These are phyloP conservation scores for Syngnathus floridae DNA, from an alignment of 2,113 vertebrate genomes.

Conservation along the genomic window DNA sequence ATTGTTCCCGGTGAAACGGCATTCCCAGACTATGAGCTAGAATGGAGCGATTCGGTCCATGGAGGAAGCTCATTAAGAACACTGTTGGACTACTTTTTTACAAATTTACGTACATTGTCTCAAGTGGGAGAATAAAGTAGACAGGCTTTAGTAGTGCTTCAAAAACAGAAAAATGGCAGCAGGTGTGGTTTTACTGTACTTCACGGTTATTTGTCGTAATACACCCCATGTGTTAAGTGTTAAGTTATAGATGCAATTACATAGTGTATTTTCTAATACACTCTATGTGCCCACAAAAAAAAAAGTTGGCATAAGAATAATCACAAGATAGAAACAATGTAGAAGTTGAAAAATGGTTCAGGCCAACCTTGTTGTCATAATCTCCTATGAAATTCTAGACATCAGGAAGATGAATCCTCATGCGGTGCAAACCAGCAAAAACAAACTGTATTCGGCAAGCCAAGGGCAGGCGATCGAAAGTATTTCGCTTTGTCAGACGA, in stretches of 20 bases:
- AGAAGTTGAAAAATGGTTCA: neutral
- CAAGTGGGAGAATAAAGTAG: slow-evolving; percentile 18
- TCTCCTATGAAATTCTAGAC: slow-evolving; percentile 23
- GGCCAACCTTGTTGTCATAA: slow-evolving; percentile 36
- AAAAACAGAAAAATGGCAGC: slow-evolving; percentile 34
- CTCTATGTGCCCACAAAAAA: neutral
- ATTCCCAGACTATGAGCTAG: slow-evolving; percentile 63
- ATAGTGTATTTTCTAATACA: no score
- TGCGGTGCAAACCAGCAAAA: slow-evolving; percentile 47
- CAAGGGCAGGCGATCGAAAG: slow-evolving; percentile 51
- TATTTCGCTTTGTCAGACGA: slow-evolving; percentile 39
- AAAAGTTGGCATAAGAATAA: neutral
- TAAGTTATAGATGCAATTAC: neutral
- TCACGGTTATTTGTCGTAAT: slow-evolving; percentile 32
- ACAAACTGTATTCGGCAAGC: slow-evolving; percentile 19
- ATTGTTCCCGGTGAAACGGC: slow-evolving; percentile 41
- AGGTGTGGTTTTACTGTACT: slow-evolving; percentile 15
- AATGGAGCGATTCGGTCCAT: slow-evolving; percentile 35
- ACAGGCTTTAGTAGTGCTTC: slow-evolving; percentile 5
- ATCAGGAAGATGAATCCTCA: slow-evolving; percentile 23
- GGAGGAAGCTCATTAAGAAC: slow-evolving; percentile 43
- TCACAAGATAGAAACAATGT: neutral
- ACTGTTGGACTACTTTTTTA: slow-evolving; percentile 32
- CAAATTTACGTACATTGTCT: slow-evolving; percentile 12
- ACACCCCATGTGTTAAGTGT: slow-evolving; percentile 49